phyloP scores from a whole-genome alignment of 2,888 invertebrate genomes.

The Temnothorax rugatulus region DNA sequence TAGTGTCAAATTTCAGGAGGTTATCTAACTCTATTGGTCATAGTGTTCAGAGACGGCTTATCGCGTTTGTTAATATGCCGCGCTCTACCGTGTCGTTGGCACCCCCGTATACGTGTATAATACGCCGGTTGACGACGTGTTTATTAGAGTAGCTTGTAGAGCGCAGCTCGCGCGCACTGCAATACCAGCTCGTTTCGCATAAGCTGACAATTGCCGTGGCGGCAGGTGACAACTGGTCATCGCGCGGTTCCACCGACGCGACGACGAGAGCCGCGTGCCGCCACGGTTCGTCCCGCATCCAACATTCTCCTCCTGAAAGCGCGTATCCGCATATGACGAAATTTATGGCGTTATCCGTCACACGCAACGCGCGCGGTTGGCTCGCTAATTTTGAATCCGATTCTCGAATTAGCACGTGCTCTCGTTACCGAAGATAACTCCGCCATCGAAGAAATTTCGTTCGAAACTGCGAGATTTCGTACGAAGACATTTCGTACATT shows the following conservation, averaged over 20 bases:
- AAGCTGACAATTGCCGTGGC: slow-evolving; percentile 75
- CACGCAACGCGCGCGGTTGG: slow-evolving; percentile 57
- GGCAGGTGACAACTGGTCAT: slow-evolving; percentile 75
- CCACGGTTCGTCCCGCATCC: slow-evolving; percentile 14
- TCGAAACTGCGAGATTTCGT: not conserved
- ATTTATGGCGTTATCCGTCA: slow-evolving; percentile 79
- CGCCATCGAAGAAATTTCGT: not conserved
- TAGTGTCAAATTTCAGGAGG: not conserved
- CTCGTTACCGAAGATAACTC: not conserved
- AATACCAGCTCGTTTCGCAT: slow-evolving; percentile 66
- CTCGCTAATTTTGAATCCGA: slow-evolving; percentile 73
- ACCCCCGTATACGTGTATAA: slow-evolving; percentile 61
- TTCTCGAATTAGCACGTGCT: slow-evolving; percentile 71
- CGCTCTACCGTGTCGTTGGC: slow-evolving; percentile 57
- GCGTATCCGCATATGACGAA: slow-evolving; percentile 58
- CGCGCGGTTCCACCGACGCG: slow-evolving; percentile 60
- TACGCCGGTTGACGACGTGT: slow-evolving; percentile 75
- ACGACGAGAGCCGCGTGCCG: slow-evolving; percentile 60
- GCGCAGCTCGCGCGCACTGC: slow-evolving; percentile 52
- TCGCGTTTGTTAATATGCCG: slow-evolving; percentile 62
- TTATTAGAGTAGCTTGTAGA: slow-evolving; percentile 74
- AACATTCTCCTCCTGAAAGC: slow-evolving; percentile 51
- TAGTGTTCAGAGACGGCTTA: not conserved
- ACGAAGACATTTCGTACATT: not conserved
- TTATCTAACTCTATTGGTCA: not conserved